Percentiles rank a stretch among this genome's conserved stretches.
phyloP scores from a whole-genome alignment of 2,888 invertebrate genomes.

The Volucella inanis region DNA sequence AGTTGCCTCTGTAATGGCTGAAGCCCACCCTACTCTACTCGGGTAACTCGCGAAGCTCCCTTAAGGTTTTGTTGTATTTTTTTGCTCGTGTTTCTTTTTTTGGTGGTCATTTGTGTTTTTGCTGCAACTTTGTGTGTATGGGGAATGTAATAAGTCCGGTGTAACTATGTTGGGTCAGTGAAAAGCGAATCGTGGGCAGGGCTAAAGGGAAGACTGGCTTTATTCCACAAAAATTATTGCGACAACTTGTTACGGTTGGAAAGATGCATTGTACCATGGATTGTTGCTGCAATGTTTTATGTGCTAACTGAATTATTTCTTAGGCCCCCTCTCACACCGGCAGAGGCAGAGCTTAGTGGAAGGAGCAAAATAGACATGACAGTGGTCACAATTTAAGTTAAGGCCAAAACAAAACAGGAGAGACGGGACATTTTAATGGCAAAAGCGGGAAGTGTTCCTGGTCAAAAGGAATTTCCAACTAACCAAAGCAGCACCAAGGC shows the following conservation, averaged over 20 bases:
- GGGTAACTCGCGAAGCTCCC: no score
- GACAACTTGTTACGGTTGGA: constrained; percentile 78
- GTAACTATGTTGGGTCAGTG: constrained; percentile 1
- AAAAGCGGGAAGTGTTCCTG: constrained; percentile 60
- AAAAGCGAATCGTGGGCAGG: constrained; percentile 10
- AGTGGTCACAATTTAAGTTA: constrained; percentile 72
- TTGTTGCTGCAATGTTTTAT: constrained; percentile 74
- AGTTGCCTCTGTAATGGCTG: constrained; percentile 70
- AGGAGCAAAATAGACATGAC: constrained; percentile 46
- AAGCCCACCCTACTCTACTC: no score
- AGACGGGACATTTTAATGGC: constrained; percentile 60
- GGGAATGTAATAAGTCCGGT: constrained; percentile 63
- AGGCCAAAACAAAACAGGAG: constrained; percentile 30
- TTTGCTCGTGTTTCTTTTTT: constrained; percentile 39
- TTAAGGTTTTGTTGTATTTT: constrained; percentile 9
- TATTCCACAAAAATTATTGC: constrained; percentile 76
- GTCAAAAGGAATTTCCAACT: constrained; percentile 72
- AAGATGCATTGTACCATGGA: constrained; percentile 75
- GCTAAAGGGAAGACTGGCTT: constrained; percentile 39
- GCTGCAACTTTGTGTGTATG: constrained; percentile 69
- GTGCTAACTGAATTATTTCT: constrained; percentile 74
- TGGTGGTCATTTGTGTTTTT: constrained; percentile 69
- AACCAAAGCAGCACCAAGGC: constrained; percentile 32
- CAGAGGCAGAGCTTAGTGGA: background rate
- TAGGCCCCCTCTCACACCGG: background rate